Base-by-base conservation (phyloP, 2,888 invertebrate genomes). In the Hipparchia sbordonii region DNA sequence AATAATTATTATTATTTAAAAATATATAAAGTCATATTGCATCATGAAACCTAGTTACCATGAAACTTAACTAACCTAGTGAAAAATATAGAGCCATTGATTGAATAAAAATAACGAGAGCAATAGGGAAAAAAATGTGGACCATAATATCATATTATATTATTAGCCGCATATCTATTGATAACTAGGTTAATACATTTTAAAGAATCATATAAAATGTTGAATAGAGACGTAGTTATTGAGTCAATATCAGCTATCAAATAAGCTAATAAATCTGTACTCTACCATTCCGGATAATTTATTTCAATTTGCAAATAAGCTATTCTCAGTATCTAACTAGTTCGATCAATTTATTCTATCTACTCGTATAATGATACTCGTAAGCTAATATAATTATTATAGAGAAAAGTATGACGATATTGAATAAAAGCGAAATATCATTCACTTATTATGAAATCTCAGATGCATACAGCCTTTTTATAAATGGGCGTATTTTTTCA, bases 181-280 rank as follows among this genome's bases (percentile, higher is more conserved):
- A 63, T 63, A 48, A 62, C 54, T 54, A 66, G 54, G 66, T 66
- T 66, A 66, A 66, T 54, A 33, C 23, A 23, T 23, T 23, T 23
- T 23, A 23, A 23, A 23, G 23, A 23, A 23, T 23, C 1, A 23
- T 1, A 46, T 7, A 62, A 2, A 51, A n/a, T 46, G 62, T 66
- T 54, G 3, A 54, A 66, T 66, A 54, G 66, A 51, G 23, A 39
- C 65, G n/a, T 6, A 63, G 9, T 54, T 65, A 54, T 39, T 54
- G 54, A 66, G 54, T 3, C 63, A 60, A 60, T 60, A 45, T 60
- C 12, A 51, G 9, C 51, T 66, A 65, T 54, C 52, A 52, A 65
- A 33, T 39, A n/a, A 54, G 39, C 54, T 54, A 66, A 66, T 66
- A 54, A 66, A 66, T 66, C 66, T 54, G 66, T n/a, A 66, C 39